Percentiles rank a stretch among this genome's conserved stretches.
phyloP scores from a whole-genome alignment of 1,140 invertebrate species.

The Drosophila burlai region DNA sequence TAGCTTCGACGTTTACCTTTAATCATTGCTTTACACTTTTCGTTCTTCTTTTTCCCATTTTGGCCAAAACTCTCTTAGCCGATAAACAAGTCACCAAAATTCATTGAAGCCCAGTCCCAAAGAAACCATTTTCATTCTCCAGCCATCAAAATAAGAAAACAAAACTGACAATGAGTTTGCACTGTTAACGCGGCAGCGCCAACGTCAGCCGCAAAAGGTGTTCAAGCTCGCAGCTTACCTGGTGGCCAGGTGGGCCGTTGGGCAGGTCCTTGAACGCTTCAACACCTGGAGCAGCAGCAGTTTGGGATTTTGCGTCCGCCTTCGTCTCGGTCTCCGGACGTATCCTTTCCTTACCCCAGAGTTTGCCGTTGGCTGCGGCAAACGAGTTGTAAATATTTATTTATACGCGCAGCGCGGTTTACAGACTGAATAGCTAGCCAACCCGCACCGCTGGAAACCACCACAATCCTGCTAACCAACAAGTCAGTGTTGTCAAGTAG shows the following conservation, averaged over 20 bases:
- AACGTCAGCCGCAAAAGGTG: constrained; percentile 51
- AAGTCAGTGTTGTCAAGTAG: constrained; percentile 10
- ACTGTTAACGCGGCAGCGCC: constrained; percentile 65
- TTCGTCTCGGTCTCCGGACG: constrained; percentile 19
- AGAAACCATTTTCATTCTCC: constrained; percentile 37
- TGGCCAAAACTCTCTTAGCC: background rate
- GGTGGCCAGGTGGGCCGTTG: constrained; percentile 41
- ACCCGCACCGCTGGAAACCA: constrained; percentile 16
- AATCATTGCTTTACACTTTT: constrained; percentile 5
- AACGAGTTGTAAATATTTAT: constrained; percentile 84
- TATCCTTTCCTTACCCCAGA: constrained; percentile 31
- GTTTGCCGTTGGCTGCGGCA: constrained; percentile 78
- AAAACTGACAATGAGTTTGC: constrained; percentile 80
- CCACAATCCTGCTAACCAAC: constrained; percentile 25
- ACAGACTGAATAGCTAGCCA: constrained; percentile 72
- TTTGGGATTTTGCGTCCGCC: constrained; percentile 12
- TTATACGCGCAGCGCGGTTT: constrained; percentile 76
- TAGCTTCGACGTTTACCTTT: background rate
- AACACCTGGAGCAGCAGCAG: constrained; percentile 53
- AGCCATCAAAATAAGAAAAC: constrained; percentile 45
- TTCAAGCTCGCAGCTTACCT: constrained; percentile 69
- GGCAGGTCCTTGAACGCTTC: constrained; percentile 71
- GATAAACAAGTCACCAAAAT: constrained; percentile 44
- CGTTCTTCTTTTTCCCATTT: background rate
- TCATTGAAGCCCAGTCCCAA: constrained; percentile 42